Conservation (phyloP, 2,888 invertebrate genomes). For the Poecilus cupreus region DNA sequence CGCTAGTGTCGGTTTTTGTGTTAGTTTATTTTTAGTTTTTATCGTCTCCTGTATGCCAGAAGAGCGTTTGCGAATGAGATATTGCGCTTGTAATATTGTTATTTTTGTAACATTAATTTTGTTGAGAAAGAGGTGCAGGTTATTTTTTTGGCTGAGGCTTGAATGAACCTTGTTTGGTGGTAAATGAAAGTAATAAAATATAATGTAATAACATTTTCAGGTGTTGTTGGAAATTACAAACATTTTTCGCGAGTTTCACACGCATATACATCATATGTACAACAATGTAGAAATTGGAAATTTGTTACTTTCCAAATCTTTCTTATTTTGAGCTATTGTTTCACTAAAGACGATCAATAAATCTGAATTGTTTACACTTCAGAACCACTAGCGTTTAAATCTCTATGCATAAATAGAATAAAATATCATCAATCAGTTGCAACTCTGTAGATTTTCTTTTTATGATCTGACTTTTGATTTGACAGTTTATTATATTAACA, state of each 20-base stretch:
- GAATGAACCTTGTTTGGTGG: conserved; percentile 19
- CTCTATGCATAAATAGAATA: too few relatives aligned
- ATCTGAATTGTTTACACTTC: too few relatives aligned
- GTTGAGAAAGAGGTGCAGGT: conserved; percentile 16
- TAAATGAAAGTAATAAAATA: conserved; percentile 27
- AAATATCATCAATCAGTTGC: too few relatives aligned
- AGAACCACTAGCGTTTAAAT: too few relatives aligned
- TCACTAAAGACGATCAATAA: too few relatives aligned
- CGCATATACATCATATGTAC: too few relatives aligned
- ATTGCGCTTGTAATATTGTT: conserved; percentile 34
- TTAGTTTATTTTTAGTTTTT: conserved; percentile 27
- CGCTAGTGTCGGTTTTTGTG: background rate
- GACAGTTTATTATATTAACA: too few relatives aligned
- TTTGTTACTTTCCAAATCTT: too few relatives aligned
- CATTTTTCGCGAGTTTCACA: background rate
- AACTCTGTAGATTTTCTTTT: too few relatives aligned
- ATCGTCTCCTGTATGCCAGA: background rate
- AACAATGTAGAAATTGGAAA: too few relatives aligned
- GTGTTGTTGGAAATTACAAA: conserved; percentile 19
- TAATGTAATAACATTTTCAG: conserved; percentile 18
- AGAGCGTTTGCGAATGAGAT: conserved; percentile 24
- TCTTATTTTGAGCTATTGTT: too few relatives aligned
- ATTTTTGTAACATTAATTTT: conserved; percentile 31
- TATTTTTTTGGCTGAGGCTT: background rate
- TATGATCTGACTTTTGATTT: too few relatives aligned